A percentile compares a stretch with the other conserved stretches of the same genome.
These are phyloP conservation scores for Sarcophaga rosellei DNA, from an alignment of 2,888 invertebrate genomes.

Conservation along the genomic window DNA sequence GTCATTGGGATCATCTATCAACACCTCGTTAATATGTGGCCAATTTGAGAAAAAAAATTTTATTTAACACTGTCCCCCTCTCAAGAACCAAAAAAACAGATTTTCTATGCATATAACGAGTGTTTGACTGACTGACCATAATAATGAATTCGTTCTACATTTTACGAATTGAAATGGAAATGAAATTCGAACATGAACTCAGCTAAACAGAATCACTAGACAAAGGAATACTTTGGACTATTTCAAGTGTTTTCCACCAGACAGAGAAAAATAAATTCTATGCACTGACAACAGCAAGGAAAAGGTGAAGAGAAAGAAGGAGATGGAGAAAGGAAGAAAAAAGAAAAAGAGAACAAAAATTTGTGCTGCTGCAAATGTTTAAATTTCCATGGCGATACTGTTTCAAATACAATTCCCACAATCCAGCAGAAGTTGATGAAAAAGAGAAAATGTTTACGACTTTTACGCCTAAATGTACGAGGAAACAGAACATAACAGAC, in stretches of 20 bases:
- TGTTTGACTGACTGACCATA: conserved; percentile 43
- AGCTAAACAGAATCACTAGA: not conserved
- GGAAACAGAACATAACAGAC: too few relatives aligned
- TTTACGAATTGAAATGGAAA: not conserved
- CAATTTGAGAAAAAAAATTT: not conserved
- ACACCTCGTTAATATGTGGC: not conserved
- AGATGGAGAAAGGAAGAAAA: not conserved
- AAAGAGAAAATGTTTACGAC: not conserved
- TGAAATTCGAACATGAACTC: not conserved
- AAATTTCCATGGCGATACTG: conserved; percentile 20
- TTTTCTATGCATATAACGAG: not conserved
- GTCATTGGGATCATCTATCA: not conserved
- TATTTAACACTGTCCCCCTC: too few relatives aligned
- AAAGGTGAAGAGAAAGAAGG: not conserved
- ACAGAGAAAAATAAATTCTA: not conserved
- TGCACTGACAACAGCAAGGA: not conserved
- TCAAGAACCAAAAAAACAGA: too few relatives aligned
- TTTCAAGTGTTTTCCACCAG: not conserved
- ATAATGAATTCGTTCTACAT: conserved; percentile 62
- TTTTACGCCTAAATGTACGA: not conserved
- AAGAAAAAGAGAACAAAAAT: not conserved
- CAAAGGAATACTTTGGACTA: not conserved
- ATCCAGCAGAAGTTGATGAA: not conserved
- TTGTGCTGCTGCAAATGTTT: conserved; percentile 56
- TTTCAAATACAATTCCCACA: conserved; percentile 45